These are phyloP conservation scores for Centropus unirufus DNA, from an alignment of 2,113 vertebrate genomes.

Conservation along the genomic window DNA sequence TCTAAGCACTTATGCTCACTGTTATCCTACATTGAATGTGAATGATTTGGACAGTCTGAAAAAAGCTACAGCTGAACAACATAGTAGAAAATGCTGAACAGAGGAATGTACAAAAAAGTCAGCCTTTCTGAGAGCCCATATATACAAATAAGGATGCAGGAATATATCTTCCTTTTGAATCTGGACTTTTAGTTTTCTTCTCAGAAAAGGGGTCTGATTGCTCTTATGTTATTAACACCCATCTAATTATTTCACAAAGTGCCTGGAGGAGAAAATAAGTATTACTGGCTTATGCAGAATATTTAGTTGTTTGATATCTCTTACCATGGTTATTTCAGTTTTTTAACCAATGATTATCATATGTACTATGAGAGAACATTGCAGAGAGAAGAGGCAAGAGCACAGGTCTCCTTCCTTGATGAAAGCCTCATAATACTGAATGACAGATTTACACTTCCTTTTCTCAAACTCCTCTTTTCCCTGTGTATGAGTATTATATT, in stretches of 20 bases:
- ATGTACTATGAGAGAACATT: not conserved
- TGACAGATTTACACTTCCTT: not conserved
- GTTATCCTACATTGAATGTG: not conserved
- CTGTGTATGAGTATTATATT: not conserved
- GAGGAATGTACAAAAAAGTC: not conserved
- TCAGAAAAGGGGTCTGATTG: not conserved
- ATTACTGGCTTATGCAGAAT: not conserved
- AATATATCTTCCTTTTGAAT: not conserved
- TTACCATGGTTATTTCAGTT: not conserved
- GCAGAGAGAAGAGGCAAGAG: not conserved
- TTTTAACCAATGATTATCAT: not conserved
- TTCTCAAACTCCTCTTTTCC: not conserved
- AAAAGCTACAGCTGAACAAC: not conserved
- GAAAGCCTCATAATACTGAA: not conserved
- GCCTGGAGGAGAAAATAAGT: not conserved
- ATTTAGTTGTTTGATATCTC: not conserved
- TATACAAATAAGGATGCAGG: not conserved
- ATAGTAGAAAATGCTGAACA: not conserved
- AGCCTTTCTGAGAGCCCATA: not conserved
- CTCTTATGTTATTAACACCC: not conserved
- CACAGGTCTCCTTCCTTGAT: rapidly evolving
- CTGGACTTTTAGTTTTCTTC: not conserved
- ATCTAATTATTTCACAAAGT: not conserved
- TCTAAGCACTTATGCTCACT: not conserved
- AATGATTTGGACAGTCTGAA: not conserved